A percentile compares a stretch with the other conserved stretches of the same genome.
These are phyloP conservation scores for Apistogramma diplotaenia DNA, from an alignment of 2,113 vertebrate genomes.

Conservation along the genomic window DNA sequence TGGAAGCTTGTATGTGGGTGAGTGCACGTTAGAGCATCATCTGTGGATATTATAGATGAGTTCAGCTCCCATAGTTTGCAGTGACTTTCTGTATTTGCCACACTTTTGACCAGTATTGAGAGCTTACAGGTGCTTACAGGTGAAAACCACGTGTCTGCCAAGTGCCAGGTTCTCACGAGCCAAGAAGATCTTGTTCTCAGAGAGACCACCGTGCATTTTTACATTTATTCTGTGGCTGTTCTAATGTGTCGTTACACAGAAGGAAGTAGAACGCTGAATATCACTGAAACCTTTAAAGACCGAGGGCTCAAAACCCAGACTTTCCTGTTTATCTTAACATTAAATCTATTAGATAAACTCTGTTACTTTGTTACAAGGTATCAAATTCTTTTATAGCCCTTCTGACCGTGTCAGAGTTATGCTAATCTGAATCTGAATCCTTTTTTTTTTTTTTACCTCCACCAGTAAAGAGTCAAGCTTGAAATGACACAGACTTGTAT, in stretches of 20 bases:
- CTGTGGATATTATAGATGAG: background rate
- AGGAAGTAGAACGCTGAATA: background rate
- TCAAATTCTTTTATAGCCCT: background rate
- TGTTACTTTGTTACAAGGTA: background rate
- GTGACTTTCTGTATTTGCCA: background rate
- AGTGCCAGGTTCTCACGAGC: background rate
- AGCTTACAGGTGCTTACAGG: background rate
- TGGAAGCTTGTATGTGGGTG: constrained; percentile 93
- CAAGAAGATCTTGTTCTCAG: constrained; percentile 5
- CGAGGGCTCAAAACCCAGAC: background rate
- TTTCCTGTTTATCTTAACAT: background rate
- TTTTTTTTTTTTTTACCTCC: background rate
- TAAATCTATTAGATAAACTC: background rate
- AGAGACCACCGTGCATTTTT: background rate
- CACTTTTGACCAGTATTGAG: background rate
- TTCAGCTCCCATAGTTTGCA: background rate
- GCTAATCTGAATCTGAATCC: background rate
- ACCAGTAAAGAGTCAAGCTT: background rate
- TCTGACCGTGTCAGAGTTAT: background rate
- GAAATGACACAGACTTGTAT: background rate
- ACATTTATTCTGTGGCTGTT: background rate
- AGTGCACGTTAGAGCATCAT: constrained; percentile 55
- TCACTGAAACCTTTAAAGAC: background rate
- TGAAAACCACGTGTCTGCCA: constrained; percentile 1
- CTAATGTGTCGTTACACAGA: background rate